A percentile compares a stretch with the other conserved stretches of the same genome.
Evolutionary conservation across 2,113 vertebrate genomes (phyloP).

Genomic region (Poecile atricapillus): DNA sequence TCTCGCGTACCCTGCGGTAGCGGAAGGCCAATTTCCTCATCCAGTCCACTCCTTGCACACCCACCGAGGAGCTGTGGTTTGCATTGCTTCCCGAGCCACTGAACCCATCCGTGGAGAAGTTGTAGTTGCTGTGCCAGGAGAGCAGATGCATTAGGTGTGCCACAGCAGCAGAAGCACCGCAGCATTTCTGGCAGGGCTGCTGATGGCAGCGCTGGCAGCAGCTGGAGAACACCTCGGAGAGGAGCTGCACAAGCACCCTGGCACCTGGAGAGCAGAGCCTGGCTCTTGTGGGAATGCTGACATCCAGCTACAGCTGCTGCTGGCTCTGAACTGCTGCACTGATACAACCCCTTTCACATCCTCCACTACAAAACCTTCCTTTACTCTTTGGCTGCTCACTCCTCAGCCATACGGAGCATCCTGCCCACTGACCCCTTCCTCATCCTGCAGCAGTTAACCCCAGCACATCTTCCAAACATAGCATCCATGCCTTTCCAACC

Average conservation of each 20-base stretch:
- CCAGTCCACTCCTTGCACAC: constrained; percentile 95
- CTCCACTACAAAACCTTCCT: background rate
- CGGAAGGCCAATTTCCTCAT: constrained; percentile 98
- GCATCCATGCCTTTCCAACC: background rate
- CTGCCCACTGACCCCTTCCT: background rate
- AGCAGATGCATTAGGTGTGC: background rate
- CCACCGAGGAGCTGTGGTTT: constrained; percentile 76
- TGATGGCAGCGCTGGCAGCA: background rate
- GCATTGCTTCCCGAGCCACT: constrained; percentile 79
- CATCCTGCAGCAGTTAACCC: background rate
- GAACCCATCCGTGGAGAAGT: constrained; percentile 92
- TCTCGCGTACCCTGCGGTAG: constrained; percentile 93
- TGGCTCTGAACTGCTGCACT: background rate
- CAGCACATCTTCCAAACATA: background rate
- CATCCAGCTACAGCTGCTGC: background rate
- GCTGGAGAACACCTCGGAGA: background rate
- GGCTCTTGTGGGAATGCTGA: background rate
- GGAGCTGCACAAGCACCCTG: background rate
- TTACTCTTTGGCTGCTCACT: background rate
- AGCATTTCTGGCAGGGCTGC: fast-evolving
- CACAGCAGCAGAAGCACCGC: background rate
- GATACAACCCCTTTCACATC: background rate
- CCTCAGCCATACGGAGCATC: background rate
- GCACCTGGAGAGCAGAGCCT: background rate
- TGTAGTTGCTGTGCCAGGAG: constrained; percentile 85